These are phyloP conservation scores for Teleopsis dalmanni DNA, from an alignment of 1,140 invertebrate species.

Conservation along the genomic window DNA sequence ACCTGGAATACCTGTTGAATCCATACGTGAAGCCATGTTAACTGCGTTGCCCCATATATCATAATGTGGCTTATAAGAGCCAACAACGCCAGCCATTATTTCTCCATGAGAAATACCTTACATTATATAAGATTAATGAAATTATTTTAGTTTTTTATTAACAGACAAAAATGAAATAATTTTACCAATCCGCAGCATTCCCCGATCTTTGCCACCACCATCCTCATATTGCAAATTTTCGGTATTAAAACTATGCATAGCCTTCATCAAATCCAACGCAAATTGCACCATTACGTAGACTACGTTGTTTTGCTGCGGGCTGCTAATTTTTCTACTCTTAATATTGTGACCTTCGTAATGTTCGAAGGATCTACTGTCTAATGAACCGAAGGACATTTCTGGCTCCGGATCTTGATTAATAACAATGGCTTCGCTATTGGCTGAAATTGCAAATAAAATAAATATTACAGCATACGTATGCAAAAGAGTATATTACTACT, in stretches of 20 bases:
- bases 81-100: conserved; percentile 85
- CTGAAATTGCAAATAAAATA: background rate
- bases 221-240: conserved; percentile 44
- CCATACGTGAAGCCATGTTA: conserved; percentile 91
- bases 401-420: background rate
- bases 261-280: conserved; percentile 39
- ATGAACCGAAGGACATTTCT: background rate
- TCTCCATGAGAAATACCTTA: conserved; percentile 69
- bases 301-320: conserved; percentile 41
- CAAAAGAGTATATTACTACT: too few species aligned
- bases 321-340: conserved; percentile 12
- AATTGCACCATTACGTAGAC: conserved; percentile 57
- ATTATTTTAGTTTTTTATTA: conserved; percentile 20
- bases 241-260: conserved; percentile 32
- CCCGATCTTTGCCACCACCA: conserved; percentile 49
- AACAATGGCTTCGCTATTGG: background rate
- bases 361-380: background rate
- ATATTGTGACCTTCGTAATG: conserved; percentile 11
- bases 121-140: conserved; percentile 42
- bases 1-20: conserved; percentile 69
- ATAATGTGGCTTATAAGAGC: conserved; percentile 72
- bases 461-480: background rate
- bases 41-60: conserved; percentile 92
- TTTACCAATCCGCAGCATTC: conserved; percentile 47
- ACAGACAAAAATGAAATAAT: conserved; percentile 19